phyloP scores from a whole-genome alignment of 2,113 vertebrate species.

The Pachycephala philippinensis region DNA sequence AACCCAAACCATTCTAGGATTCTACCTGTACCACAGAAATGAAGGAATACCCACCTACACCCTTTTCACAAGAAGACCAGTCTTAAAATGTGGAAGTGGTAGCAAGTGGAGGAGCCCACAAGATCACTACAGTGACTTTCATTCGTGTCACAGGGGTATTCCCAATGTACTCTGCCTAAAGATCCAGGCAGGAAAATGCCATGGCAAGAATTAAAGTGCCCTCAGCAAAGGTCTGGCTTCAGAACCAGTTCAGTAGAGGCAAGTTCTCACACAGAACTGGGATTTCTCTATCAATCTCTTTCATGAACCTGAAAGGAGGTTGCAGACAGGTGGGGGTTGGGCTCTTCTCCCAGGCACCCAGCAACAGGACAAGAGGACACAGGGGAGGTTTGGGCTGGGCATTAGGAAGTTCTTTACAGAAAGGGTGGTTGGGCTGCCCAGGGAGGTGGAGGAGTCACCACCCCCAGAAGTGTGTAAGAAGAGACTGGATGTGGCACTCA shows the following conservation, averaged over 20 bases:
- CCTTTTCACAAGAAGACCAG: not conserved
- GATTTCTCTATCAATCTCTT: not conserved
- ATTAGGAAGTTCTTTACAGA: not conserved
- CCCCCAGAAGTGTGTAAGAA: accelerated
- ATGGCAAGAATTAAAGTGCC: not conserved
- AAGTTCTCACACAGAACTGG: not conserved
- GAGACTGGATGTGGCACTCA: not conserved
- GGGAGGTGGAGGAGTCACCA: not conserved
- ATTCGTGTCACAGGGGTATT: not conserved
- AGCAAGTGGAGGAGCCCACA: not conserved
- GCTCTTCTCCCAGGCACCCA: not conserved
- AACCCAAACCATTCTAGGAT: not conserved
- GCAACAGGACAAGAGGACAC: not conserved
- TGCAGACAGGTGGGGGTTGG: accelerated
- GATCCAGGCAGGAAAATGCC: not conserved
- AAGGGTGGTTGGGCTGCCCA: not conserved
- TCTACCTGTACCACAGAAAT: not conserved
- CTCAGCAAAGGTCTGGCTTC: not conserved
- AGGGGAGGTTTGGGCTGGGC: not conserved
- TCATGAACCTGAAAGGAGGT: not conserved
- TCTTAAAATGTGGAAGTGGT: not conserved
- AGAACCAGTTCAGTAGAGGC: not conserved
- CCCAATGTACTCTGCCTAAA: not conserved
- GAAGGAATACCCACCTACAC: not conserved
- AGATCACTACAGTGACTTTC: not conserved